Conservation (phyloP, 2,113 vertebrate species). For the Brachypodius melanocephalos region DNA sequence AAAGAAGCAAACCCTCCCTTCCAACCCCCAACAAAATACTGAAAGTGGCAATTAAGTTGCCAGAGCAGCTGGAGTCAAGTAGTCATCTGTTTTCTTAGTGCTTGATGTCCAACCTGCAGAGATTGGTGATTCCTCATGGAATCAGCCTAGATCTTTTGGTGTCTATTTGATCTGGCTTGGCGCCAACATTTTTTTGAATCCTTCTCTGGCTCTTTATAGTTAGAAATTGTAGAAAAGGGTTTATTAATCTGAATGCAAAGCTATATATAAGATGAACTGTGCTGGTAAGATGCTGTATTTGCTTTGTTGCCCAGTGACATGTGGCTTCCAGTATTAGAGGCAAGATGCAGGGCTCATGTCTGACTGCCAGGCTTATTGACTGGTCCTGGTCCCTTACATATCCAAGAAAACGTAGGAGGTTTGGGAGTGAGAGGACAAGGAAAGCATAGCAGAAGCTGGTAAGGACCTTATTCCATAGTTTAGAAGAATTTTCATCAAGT, state of each 20-base stretch:
- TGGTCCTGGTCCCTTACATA: neutral
- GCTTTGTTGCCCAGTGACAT: neutral
- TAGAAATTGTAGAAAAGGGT: neutral
- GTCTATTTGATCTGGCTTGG: neutral
- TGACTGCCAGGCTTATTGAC: neutral
- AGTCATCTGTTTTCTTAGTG: neutral
- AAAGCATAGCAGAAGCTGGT: neutral
- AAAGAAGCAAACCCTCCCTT: neutral
- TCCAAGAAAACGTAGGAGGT: neutral
- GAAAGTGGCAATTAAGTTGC: neutral
- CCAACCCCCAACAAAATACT: neutral
- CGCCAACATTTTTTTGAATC: neutral
- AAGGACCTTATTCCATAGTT: neutral
- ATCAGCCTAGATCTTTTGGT: neutral
- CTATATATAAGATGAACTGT: neutral
- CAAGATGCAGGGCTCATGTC: neutral
- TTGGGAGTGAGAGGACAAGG: neutral
- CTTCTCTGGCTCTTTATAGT: neutral
- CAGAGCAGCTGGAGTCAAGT: neutral
- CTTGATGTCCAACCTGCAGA: neutral
- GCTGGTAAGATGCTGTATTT: neutral
- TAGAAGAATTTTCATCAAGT: neutral
- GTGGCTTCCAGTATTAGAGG: neutral
- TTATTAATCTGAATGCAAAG: neutral
- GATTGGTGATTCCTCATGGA: neutral